Evolutionary conservation across 2,113 vertebrate genomes (phyloP).

Genomic region (Glaucidium brasilianum): DNA sequence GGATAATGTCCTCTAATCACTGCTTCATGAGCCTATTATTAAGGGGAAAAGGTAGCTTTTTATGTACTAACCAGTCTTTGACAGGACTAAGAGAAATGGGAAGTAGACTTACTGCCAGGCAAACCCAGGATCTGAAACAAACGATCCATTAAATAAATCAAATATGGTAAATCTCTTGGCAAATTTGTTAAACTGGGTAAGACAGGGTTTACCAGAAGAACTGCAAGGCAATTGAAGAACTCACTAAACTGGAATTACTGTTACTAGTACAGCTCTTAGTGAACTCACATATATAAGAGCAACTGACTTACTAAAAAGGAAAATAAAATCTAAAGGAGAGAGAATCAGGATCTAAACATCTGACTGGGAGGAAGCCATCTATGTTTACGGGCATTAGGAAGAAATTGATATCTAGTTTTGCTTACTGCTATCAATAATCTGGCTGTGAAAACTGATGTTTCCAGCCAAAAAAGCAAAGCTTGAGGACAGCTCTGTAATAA

Average conservation of each 20-base stretch:
- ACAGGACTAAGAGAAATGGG: neutral
- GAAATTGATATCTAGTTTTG: neutral
- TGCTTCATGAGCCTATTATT: conserved; percentile 88
- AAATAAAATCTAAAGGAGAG: neutral
- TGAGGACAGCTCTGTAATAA: neutral
- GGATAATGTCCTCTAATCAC: conserved; percentile 93
- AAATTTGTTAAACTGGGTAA: neutral
- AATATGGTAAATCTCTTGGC: neutral
- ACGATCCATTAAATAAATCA: neutral
- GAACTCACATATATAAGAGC: neutral
- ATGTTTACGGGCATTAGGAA: neutral
- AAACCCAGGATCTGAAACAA: neutral
- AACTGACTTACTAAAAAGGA: neutral
- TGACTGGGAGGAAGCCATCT: neutral
- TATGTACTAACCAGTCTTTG: neutral
- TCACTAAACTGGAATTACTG: neutral
- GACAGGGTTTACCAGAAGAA: neutral
- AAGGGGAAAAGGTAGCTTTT: neutral
- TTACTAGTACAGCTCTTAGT: neutral
- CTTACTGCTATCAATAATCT: neutral
- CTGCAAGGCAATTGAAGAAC: neutral
- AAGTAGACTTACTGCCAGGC: neutral
- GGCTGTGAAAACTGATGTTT: neutral
- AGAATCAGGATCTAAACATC: neutral
- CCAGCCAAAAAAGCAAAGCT: neutral